phyloP scores from a whole-genome alignment of 2,797 vertebrate genomes.

The Sebastes steindachneri region DNA sequence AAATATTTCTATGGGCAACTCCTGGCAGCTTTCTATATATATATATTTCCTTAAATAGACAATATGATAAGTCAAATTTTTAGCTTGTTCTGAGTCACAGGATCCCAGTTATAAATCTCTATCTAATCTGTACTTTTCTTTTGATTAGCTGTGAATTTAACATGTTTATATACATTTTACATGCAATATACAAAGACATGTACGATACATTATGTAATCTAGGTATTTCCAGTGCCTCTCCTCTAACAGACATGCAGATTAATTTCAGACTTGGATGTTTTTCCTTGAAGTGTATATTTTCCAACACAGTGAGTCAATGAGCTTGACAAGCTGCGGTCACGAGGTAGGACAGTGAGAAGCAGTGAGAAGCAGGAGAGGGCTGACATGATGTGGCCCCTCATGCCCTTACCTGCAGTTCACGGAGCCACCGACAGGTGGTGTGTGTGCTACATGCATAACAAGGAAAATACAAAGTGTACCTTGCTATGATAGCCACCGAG shows the following conservation, averaged over 20 bases:
- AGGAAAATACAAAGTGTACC: constrained; percentile 71
- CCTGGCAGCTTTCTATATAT: not conserved
- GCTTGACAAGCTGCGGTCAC: not conserved
- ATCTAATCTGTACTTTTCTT: not conserved
- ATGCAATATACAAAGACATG: not conserved
- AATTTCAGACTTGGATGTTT: not conserved
- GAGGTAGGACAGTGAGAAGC: not conserved
- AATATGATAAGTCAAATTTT: not conserved
- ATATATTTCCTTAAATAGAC: not conserved
- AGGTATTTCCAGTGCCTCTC: not conserved
- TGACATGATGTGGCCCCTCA: not conserved
- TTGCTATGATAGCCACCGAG: constrained; percentile 69
- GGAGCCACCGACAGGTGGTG: constrained; percentile 65
- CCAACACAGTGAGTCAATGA: not conserved
- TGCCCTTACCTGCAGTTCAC: constrained; percentile 16
- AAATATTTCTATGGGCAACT: not conserved
- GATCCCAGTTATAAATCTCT: not conserved
- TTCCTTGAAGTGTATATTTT: not conserved
- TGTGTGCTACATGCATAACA: constrained; percentile 55
- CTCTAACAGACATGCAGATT: not conserved
- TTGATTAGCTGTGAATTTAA: not conserved
- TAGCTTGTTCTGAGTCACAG: not conserved
- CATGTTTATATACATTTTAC: not conserved
- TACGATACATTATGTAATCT: not conserved
- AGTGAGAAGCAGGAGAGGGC: not conserved